A percentile compares a stretch with the other conserved stretches of the same genome.
phyloP scores from a whole-genome alignment of 2,113 vertebrate genomes.

The Stegostoma tigrinum region DNA sequence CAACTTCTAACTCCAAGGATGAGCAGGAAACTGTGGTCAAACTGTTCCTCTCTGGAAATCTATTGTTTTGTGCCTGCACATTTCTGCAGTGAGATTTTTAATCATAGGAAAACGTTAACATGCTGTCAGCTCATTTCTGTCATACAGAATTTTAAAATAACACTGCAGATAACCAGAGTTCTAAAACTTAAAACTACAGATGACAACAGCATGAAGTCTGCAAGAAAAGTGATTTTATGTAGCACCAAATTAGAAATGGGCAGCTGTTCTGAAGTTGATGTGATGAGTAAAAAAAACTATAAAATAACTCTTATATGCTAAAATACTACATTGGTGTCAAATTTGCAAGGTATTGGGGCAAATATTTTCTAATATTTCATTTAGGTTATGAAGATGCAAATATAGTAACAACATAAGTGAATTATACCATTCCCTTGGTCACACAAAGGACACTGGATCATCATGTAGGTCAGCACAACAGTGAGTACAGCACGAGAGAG shows the following conservation, averaged over 20 bases:
- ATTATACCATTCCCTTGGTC: not conserved
- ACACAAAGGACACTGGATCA: not conserved
- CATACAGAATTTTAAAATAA: not conserved
- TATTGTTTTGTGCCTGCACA: not conserved
- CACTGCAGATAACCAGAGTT: not conserved
- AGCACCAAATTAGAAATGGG: not conserved
- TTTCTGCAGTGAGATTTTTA: not conserved
- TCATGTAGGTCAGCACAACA: not conserved
- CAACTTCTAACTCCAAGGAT: not conserved
- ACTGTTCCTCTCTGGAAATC: not conserved
- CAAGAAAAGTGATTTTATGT: not conserved
- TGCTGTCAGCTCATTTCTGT: not conserved
- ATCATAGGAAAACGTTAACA: not conserved
- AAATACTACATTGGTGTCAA: not conserved
- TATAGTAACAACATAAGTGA: not conserved
- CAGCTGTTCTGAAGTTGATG: not conserved
- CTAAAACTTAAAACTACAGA: not conserved
- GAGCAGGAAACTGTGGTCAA: not conserved
- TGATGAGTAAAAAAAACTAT: not conserved
- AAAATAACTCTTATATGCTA: no score
- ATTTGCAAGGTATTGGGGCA: not conserved
- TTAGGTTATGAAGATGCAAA: not conserved
- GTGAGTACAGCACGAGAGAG: no score
- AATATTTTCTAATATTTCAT: not conserved
- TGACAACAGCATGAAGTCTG: not conserved